Conservation (phyloP, 1,140 invertebrate species). For the Rhagoletis zephyria region DNA sequence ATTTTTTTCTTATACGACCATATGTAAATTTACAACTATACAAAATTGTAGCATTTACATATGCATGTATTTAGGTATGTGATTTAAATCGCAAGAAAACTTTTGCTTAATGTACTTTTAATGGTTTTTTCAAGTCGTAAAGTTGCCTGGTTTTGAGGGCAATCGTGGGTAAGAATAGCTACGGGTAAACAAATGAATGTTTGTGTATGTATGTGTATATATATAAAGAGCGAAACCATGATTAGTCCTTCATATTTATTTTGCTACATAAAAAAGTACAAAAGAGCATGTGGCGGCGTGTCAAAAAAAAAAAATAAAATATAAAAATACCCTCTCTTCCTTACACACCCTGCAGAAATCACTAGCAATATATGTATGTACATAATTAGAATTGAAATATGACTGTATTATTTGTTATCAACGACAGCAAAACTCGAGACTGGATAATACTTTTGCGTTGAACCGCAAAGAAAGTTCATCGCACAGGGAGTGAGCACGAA, state of each 20-base stretch:
- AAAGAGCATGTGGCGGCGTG: background rate
- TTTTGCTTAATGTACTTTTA: constrained; percentile 33
- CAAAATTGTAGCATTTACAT: background rate
- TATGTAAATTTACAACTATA: background rate
- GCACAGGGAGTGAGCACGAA: background rate
- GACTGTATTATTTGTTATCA: constrained; percentile 9
- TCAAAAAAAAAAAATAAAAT: background rate
- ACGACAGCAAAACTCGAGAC: background rate
- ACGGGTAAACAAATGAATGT: background rate
- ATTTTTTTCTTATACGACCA: too few relatives aligned
- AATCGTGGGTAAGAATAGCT: constrained; percentile 9
- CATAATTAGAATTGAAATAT: constrained; percentile 11
- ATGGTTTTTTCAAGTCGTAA: constrained; percentile 39
- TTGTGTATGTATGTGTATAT: background rate
- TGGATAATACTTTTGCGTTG: background rate
- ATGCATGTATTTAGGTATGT: too few relatives aligned
- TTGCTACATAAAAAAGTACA: background rate
- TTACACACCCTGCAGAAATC: background rate
- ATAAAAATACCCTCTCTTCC: background rate
- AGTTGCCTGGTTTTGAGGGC: constrained; percentile 20
- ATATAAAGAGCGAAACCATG: background rate
- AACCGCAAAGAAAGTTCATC: background rate
- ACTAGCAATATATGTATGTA: background rate
- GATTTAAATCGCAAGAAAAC: background rate
- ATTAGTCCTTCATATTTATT: background rate